phyloP scores from a whole-genome alignment of 2,888 invertebrate genomes.

The Nephrotoma appendiculata region DNA sequence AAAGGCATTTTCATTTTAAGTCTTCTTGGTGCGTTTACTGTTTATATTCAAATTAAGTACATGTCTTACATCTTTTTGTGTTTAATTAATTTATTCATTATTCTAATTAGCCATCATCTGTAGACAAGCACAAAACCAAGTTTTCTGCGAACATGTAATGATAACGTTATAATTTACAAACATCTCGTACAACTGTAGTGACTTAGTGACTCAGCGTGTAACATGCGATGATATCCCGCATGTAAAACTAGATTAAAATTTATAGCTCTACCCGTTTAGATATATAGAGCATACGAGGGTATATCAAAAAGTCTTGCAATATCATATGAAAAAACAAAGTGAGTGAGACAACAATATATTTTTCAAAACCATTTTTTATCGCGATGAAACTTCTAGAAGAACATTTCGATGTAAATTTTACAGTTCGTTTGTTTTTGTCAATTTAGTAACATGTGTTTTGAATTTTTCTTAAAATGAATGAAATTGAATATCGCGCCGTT shows the following conservation, averaged over 20 bases:
- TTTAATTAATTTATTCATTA: not conserved
- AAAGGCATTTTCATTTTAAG: not conserved
- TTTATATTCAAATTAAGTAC: not conserved
- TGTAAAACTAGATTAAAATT: not conserved
- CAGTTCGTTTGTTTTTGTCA: no score
- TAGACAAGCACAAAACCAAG: not conserved
- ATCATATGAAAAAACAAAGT: no score
- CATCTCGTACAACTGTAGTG: not conserved
- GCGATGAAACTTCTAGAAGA: no score
- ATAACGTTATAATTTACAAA: no score
- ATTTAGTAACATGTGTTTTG: no score
- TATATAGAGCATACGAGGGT: not conserved
- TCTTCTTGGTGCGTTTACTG: not conserved
- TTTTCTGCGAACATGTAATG: no score
- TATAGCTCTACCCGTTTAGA: not conserved
- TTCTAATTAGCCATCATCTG: not conserved
- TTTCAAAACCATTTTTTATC: no score
- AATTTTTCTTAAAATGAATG: no score
- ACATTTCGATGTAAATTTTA: no score
- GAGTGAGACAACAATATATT: no score
- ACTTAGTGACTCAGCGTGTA: not conserved
- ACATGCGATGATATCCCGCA: not conserved
- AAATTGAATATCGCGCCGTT: no score
- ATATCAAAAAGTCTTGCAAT: no score
- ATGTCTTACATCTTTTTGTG: not conserved